These are phyloP conservation scores for Julus scanicus DNA, from an alignment of 2,888 invertebrate genomes.

Conservation along the genomic window DNA sequence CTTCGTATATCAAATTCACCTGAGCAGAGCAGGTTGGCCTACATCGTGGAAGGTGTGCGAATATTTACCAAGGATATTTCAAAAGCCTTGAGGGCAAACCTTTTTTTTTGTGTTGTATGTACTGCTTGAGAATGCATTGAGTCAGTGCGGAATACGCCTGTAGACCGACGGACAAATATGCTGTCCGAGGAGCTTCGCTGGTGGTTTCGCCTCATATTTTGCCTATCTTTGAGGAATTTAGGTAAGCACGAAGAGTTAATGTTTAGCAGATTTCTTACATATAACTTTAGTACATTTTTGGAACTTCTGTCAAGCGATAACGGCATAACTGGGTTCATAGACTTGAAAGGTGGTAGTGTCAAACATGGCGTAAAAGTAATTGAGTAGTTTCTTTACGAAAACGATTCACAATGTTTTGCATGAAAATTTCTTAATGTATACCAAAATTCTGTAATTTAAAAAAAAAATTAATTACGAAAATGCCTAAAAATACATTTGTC, in stretches of 20 bases:
- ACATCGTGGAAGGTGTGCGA: constrained; percentile 15
- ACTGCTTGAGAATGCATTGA: not conserved
- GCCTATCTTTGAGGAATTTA: not conserved
- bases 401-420: no score
- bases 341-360: not conserved
- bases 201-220: constrained; percentile 9
- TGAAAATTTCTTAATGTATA: no score
- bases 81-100: constrained; percentile 6
- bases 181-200: constrained; percentile 20
- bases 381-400: no score
- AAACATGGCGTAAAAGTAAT: not conserved
- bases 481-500: no score
- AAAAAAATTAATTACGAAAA: no score
- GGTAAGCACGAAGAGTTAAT: not conserved
- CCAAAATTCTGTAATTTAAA: no score
- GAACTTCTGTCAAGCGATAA: not conserved
- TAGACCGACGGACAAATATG: not conserved
- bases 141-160: constrained; percentile 25
- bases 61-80: constrained; percentile 48
- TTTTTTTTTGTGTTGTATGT: not conserved
- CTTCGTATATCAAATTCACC: not conserved
- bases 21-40: constrained; percentile 44
- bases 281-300: not conserved
- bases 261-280: not conserved
- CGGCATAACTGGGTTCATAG: not conserved